phyloP scores from a whole-genome alignment of 2,113 vertebrate species.

The Xenus cinereus region DNA sequence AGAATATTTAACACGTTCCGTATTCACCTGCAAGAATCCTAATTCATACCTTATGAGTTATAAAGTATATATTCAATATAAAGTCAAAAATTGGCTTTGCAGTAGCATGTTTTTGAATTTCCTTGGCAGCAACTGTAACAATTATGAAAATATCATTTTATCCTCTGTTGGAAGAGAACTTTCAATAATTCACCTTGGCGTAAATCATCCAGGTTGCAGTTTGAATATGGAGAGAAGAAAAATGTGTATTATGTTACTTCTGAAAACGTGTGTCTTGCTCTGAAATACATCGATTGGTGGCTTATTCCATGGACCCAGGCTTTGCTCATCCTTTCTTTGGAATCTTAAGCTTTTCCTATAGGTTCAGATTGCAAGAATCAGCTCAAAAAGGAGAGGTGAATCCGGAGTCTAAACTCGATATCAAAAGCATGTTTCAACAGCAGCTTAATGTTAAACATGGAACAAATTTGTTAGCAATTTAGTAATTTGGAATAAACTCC shows the following conservation, averaged over 20 bases:
- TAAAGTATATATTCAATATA: background rate
- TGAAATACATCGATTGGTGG: background rate
- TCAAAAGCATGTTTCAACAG: background rate
- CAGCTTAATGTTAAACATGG: background rate
- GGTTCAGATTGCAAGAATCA: background rate
- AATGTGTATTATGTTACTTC: background rate
- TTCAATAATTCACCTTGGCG: background rate
- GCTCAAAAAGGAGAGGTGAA: background rate
- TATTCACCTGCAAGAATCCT: background rate
- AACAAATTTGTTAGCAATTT: background rate
- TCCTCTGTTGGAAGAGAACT: background rate
- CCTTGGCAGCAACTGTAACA: background rate
- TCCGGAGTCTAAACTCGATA: background rate
- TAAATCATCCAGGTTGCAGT: background rate
- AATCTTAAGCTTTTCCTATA: background rate
- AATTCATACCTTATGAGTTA: background rate
- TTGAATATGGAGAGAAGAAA: background rate
- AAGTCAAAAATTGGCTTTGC: background rate
- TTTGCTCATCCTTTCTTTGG: background rate
- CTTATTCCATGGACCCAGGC: accelerated
- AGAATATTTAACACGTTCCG: background rate
- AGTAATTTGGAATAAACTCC: background rate
- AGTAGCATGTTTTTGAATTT: background rate
- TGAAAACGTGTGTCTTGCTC: accelerated
- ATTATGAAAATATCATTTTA: background rate